Conservation (phyloP, 1,140 invertebrate genomes). For the Oreohelix idahoensis region DNA sequence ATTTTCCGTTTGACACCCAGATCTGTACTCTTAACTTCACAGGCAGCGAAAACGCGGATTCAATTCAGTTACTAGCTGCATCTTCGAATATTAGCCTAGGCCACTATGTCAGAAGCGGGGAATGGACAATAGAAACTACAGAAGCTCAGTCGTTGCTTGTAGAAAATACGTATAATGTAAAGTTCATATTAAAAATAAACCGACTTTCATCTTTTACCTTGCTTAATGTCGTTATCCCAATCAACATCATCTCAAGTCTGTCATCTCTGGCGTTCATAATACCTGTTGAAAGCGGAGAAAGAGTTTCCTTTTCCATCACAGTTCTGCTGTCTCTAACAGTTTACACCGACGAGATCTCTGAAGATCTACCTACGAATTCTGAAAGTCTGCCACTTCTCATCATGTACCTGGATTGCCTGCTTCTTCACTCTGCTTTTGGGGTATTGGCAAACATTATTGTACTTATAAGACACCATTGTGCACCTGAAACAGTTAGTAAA, state of each 20-base stretch:
- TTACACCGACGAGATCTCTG: constrained; percentile 76
- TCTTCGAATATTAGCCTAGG: neutral
- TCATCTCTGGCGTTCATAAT: constrained; percentile 77
- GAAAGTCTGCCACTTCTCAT: constrained; percentile 13
- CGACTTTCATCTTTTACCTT: constrained; percentile 68
- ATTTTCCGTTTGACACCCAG: constrained; percentile 21
- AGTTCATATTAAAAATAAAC: neutral
- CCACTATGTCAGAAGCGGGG: neutral
- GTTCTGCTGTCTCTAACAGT: constrained; percentile 76
- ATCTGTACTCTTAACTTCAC: neutral
- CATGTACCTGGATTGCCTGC: neutral
- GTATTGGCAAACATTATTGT: neutral
- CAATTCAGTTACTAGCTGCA: neutral
- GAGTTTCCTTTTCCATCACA: constrained; percentile 76
- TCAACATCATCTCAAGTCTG: constrained; percentile 75
- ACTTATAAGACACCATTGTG: neutral
- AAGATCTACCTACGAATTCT: constrained; percentile 76
- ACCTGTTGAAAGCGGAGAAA: constrained; percentile 76
- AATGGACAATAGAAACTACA: neutral
- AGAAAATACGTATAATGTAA: neutral
- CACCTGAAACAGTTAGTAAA: neutral
- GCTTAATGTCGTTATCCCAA: constrained; percentile 76
- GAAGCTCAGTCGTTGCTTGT: neutral
- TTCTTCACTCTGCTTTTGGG: neutral
- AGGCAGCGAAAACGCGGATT: neutral